A percentile compares a stretch with the other conserved stretches of the same genome.
Conservation (phyloP, 2,113 vertebrate species). For the Cebus imitator region DNA sequence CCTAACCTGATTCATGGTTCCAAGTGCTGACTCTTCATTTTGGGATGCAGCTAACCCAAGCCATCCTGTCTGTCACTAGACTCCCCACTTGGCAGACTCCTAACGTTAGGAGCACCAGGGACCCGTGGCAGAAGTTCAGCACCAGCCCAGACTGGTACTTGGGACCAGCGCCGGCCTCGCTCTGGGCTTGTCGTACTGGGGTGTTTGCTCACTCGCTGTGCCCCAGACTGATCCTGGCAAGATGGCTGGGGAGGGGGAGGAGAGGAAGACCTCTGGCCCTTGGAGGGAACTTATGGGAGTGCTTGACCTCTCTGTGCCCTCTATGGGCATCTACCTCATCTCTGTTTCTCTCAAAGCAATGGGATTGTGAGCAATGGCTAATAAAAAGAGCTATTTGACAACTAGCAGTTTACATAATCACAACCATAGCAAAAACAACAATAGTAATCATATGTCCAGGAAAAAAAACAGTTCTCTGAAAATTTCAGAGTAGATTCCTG, state of each 20-base stretch:
- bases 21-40: background rate
- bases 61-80: background rate
- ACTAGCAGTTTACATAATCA: constrained; percentile 60
- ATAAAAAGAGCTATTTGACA: constrained; percentile 63
- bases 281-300: background rate
- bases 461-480: constrained; percentile 63
- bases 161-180: background rate
- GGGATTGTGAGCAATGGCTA: constrained; percentile 53
- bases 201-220: background rate
- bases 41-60: background rate
- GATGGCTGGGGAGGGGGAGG: background rate
- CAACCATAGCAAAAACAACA: constrained; percentile 40
- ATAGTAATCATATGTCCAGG: constrained; percentile 32
- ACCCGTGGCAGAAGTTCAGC: background rate
- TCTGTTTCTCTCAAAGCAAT: constrained; percentile 52
- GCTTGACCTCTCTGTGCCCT: constrained; percentile 57
- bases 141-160: background rate
- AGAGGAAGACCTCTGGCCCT: background rate
- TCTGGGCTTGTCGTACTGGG: background rate
- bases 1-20: background rate
- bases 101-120: background rate
- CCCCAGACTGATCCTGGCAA: background rate
- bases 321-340: background rate
- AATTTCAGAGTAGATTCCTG: constrained; percentile 61
- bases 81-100: background rate